A percentile compares a stretch with the other conserved stretches of the same genome.
phyloP scores from a whole-genome alignment of 2,797 vertebrate genomes.

The Schizothorax lantsangensis region DNA sequence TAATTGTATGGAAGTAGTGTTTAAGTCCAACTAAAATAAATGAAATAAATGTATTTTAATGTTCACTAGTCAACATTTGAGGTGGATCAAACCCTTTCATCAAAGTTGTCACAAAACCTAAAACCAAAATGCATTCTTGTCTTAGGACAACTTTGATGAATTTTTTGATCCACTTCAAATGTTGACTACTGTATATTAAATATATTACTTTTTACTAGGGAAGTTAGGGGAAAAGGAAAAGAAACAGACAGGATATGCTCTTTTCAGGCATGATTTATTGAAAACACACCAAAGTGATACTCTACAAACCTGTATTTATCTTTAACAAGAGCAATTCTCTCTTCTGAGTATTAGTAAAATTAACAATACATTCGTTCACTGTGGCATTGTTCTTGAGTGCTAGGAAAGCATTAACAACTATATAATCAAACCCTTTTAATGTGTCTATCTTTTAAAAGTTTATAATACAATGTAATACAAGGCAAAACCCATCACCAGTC shows the following conservation, averaged over 20 bases:
- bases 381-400: conserved; percentile 79
- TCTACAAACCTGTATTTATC: conserved; percentile 92
- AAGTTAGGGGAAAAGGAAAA: conserved; percentile 39
- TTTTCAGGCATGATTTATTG: conserved; percentile 98
- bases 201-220: not conserved
- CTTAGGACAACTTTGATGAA: too few species aligned
- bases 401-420: conserved; percentile 86
- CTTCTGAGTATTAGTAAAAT: conserved; percentile 92
- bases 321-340: conserved; percentile 91
- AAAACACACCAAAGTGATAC: conserved; percentile 97
- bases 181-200: too few species aligned
- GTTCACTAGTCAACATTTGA: too few species aligned
- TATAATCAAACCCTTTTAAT: conserved; percentile 80
- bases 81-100: too few species aligned
- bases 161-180: not conserved
- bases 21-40: too few species aligned
- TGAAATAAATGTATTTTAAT: too few species aligned
- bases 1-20: too few species aligned
- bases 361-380: conserved; percentile 92
- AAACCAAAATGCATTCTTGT: too few species aligned
- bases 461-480: conserved; percentile 94
- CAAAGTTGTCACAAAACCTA: too few species aligned
- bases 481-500: conserved; percentile 87
- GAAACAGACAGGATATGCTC: conserved; percentile 64
- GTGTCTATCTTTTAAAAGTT: conserved; percentile 81